phyloP scores from a whole-genome alignment of 2,888 invertebrate genomes.

The Panopea generosa region DNA sequence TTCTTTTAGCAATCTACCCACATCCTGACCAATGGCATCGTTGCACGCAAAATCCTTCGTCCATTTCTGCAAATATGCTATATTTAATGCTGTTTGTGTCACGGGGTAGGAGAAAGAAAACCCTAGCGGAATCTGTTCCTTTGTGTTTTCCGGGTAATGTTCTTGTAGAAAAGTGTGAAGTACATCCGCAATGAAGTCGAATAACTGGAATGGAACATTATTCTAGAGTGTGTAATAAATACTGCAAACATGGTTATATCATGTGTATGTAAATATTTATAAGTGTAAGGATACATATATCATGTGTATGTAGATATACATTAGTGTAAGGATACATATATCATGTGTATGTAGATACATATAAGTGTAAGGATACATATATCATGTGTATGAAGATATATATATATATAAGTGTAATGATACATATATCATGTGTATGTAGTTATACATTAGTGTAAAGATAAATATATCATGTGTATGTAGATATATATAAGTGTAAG shows the following conservation, averaged over 20 bases:
- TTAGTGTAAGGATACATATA: neutral
- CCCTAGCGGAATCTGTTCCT: neutral
- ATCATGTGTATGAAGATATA: too few species aligned
- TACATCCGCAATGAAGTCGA: constrained; percentile 12
- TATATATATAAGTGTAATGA: neutral
- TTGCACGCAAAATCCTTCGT: constrained; percentile 7
- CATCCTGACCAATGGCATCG: constrained; percentile 12
- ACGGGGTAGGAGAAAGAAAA: constrained; percentile 16
- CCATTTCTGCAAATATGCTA: constrained; percentile 7
- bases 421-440: neutral
- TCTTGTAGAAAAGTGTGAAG: neutral
- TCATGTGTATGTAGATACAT: neutral
- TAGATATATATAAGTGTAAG: neutral
- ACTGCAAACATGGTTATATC: neutral
- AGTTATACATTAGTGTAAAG: neutral
- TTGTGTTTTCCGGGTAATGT: neutral
- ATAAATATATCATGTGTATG: neutral
- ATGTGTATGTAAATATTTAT: neutral
- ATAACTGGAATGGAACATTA: constrained; percentile 11
- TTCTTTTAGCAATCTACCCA: constrained; percentile 7
- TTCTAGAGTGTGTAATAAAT: neutral
- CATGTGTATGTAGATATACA: neutral
- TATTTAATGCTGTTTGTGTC: neutral
- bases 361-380: too few species aligned
- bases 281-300: neutral